Evolutionary conservation across 2,797 vertebrate genomes (phyloP).

Genomic region (Diglossa cyanea): DNA sequence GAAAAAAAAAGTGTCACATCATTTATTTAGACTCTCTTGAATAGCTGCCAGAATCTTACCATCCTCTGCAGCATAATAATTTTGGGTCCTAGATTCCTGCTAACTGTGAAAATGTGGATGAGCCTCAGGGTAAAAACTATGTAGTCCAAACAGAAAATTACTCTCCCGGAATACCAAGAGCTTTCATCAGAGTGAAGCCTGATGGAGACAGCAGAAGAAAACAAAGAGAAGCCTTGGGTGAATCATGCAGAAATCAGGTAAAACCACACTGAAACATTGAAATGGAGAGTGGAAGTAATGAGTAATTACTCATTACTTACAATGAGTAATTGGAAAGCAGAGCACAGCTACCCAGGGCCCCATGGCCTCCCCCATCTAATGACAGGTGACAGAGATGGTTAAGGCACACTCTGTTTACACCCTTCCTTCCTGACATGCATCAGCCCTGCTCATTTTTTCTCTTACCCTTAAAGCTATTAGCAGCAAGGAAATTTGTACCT

Average conservation of each 20-base stretch:
- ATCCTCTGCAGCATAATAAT: constrained; percentile 84
- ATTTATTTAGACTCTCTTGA: constrained; percentile 12
- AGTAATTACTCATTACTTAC: too few species aligned
- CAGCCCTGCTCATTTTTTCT: not conserved
- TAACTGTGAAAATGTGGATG: constrained; percentile 83
- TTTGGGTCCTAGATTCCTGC: constrained; percentile 82
- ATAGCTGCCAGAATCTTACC: constrained; percentile 70
- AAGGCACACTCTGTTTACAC: not conserved
- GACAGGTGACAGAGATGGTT: not conserved
- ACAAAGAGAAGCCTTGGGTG: not conserved
- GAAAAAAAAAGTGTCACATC: not conserved
- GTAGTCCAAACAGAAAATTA: constrained; percentile 83
- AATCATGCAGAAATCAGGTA: not conserved
- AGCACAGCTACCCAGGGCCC: not conserved
- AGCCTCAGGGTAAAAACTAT: constrained; percentile 81
- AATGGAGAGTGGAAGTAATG: not conserved
- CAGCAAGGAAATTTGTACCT: not conserved
- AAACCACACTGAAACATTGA: not conserved
- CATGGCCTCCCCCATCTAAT: not conserved
- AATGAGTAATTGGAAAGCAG: not conserved
- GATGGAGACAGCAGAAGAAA: not conserved
- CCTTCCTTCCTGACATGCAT: not conserved
- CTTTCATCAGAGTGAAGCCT: constrained; percentile 76
- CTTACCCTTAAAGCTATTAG: not conserved
- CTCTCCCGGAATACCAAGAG: constrained; percentile 77